Conservation (phyloP, 2,888 invertebrate species). For the Ormyrus pomaceus region DNA sequence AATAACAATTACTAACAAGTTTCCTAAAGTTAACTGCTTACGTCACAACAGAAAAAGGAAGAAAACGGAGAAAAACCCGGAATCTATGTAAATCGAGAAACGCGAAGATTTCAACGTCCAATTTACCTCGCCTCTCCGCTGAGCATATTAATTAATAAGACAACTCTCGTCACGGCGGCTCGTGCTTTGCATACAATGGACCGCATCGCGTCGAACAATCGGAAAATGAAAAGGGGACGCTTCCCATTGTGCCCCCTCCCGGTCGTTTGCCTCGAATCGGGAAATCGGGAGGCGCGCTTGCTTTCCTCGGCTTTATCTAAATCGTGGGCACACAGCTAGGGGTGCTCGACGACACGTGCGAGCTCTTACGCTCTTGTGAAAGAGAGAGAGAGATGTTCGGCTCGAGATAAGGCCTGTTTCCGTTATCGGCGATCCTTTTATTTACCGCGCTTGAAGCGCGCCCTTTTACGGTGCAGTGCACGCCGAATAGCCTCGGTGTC, state of each 20-base stretch:
- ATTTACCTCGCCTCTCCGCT: conserved; percentile 1
- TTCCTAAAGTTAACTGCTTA: too few relatives aligned
- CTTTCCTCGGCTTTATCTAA: too few relatives aligned
- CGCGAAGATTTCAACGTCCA: conserved; percentile 22
- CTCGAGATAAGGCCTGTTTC: conserved; percentile 34
- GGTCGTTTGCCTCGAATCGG: background rate
- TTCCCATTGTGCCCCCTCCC: conserved; percentile 5
- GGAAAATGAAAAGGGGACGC: background rate
- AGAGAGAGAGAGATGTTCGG: conserved; percentile 18
- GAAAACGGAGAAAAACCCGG: too few relatives aligned
- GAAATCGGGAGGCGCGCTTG: too few relatives aligned
- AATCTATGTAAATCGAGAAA: background rate
- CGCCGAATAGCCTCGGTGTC: background rate
- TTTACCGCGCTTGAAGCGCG: background rate
- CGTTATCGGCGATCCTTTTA: conserved; percentile 29
- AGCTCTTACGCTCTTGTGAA: background rate
- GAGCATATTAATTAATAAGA: conserved; percentile 36
- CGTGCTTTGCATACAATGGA: conserved; percentile 40
- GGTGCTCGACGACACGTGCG: background rate
- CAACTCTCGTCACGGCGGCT: background rate
- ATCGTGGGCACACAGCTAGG: too few relatives aligned
- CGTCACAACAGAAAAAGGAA: too few relatives aligned
- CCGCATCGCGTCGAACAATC: background rate
- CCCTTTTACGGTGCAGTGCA: background rate
- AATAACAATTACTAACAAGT: too few relatives aligned